phyloP scores from a whole-genome alignment of 1,140 invertebrate species.

The Thrips palmi region DNA sequence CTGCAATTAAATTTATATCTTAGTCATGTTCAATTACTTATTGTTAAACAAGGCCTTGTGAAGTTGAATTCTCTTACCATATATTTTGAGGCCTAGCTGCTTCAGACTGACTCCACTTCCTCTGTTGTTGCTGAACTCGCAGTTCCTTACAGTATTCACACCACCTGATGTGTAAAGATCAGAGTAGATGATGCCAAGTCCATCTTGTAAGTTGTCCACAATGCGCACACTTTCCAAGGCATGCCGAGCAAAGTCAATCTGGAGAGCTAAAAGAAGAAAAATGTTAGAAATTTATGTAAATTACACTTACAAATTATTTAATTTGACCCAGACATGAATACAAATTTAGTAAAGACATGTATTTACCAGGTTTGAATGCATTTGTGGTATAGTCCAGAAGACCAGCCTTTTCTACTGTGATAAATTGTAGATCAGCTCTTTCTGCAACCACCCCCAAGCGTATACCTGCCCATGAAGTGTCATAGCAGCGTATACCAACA shows the following conservation, averaged over 20 bases:
- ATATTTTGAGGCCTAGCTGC: conserved; percentile 65
- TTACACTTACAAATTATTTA: conserved; percentile 1
- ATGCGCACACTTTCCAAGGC: conserved; percentile 68
- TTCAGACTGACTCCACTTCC: conserved; percentile 78
- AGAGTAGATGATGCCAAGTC: conserved; percentile 72
- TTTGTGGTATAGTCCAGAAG: conserved; percentile 84
- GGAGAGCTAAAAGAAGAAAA: conserved; percentile 42
- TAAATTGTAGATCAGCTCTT: conserved; percentile 67
- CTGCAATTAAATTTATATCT: conserved; percentile 13
- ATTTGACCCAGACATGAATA: conserved; percentile 5
- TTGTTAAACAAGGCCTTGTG: conserved; percentile 10
- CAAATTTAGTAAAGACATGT: conserved; percentile 5
- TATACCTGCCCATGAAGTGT: conserved; percentile 81
- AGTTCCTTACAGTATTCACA: conserved; percentile 70
- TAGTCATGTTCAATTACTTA: neutral
- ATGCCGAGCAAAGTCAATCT: conserved; percentile 91
- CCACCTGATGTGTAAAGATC: conserved; percentile 73
- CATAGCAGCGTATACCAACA: conserved; percentile 74
- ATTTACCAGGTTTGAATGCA: conserved; percentile 56
- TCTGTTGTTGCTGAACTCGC: conserved; percentile 69
- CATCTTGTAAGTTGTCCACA: conserved; percentile 67
- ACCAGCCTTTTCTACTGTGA: conserved; percentile 81
- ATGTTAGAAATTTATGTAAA: conserved; percentile 9
- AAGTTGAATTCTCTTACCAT: conserved; percentile 24
- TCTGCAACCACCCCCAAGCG: conserved; percentile 74